These are phyloP conservation scores for Zeuzera pyrina DNA, from an alignment of 2,888 invertebrate species.

Conservation along the genomic window DNA sequence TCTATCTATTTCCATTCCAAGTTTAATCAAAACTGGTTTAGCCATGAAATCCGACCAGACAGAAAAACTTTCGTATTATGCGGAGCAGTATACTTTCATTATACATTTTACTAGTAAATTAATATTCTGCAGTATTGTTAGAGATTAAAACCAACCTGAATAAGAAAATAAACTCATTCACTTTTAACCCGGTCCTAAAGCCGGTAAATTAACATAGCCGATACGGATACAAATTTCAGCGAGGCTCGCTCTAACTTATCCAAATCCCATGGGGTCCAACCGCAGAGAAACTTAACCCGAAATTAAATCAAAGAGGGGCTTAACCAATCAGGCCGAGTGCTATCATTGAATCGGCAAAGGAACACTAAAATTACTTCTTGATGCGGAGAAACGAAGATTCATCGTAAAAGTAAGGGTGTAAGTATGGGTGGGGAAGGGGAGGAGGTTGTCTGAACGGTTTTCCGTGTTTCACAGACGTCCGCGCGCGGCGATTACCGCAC, in stretches of 20 bases:
- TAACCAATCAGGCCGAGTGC: constrained; percentile 72
- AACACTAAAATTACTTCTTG: constrained; percentile 74
- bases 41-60: no score
- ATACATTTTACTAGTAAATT: no score
- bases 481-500: constrained; percentile 64
- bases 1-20: no score
- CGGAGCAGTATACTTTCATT: no score
- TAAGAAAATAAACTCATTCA: not conserved
- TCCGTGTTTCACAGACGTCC: constrained; percentile 67
- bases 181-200: constrained; percentile 14
- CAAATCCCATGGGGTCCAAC: constrained; percentile 54
- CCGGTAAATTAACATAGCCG: constrained; percentile 31
- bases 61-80: no score
- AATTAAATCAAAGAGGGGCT: constrained; percentile 73
- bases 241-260: constrained; percentile 30
- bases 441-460: constrained; percentile 67
- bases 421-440: constrained; percentile 18
- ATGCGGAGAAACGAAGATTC: constrained; percentile 73
- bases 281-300: constrained; percentile 67
- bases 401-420: constrained; percentile 67
- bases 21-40: no score
- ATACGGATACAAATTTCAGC: constrained; percentile 37
- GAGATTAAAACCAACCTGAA: no score
- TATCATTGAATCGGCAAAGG: constrained; percentile 73
- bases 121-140: no score